phyloP scores from a whole-genome alignment of 2,797 vertebrate genomes.

The Myotis findleyi region DNA sequence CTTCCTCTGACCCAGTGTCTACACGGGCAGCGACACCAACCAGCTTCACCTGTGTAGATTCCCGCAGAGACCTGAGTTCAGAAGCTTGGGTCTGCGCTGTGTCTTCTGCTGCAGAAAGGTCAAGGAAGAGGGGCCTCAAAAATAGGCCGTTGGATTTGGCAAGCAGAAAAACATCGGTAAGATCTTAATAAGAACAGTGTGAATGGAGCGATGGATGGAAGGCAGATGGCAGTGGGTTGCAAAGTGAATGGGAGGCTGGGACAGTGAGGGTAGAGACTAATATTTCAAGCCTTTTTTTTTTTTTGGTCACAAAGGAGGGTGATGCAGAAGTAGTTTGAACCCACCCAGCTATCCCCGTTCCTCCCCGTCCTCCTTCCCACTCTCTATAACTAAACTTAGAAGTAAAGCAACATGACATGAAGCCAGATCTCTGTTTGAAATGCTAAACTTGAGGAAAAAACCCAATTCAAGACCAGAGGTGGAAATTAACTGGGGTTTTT shows the following conservation, averaged over 20 bases:
- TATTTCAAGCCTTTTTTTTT: conserved; percentile 51
- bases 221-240: conserved; percentile 76
- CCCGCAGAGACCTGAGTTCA: fast-evolving
- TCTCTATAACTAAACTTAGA: conserved; percentile 69
- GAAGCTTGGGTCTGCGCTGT: background rate
- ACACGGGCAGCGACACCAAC: fast-evolving
- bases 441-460: conserved; percentile 46
- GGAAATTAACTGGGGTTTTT: conserved; percentile 65
- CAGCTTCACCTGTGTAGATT: background rate
- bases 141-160: conserved; percentile 54
- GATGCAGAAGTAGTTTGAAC: conserved; percentile 65
- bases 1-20: background rate
- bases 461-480: conserved; percentile 32
- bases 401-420: conserved; percentile 41
- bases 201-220: conserved; percentile 55
- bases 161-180: background rate
- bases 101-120: background rate
- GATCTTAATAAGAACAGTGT: background rate
- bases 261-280: conserved; percentile 40
- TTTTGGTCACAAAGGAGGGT: conserved; percentile 14
- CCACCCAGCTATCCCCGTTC: conserved; percentile 29
- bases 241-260: conserved; percentile 69
- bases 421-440: conserved; percentile 60
- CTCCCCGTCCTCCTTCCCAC: conserved; percentile 62
- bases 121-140: conserved; percentile 58